Evolutionary conservation across 1,140 invertebrate species (phyloP), one percentile per base, ranked within the genome.

Genomic region (Aporrectodea caliginosa): DNA sequence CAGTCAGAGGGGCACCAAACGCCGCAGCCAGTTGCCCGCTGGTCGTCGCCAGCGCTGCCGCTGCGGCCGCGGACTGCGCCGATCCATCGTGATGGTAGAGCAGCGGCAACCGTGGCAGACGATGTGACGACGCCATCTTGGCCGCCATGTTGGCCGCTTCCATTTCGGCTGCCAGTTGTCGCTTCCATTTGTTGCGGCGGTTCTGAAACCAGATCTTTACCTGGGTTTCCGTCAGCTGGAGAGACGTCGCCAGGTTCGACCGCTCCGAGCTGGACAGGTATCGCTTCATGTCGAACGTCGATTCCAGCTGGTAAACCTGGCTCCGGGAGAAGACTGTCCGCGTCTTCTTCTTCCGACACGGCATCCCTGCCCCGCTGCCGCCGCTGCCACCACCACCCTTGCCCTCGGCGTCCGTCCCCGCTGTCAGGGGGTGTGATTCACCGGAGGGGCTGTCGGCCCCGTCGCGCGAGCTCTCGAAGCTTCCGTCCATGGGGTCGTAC

Each of bases 201-300:
- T 97, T 88, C 81, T 94, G 93, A 87, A 94, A 94, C 97, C 97
- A 99, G 79, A 99, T 99, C 89, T 90, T 90, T 1, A 89, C 88
- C 83, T 89, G 86, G 16, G 97, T 99, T 87, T 99, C 97, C 0
- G 97, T 98, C 0, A 99, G 87, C 81, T 97, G 94, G 1, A 99
- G 88, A 2, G 95, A 97, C 0, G 95, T 94, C 0, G 97, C 97
- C 1, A 99, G 89, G 0, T 94, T 95, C 0, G 97, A 95, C 16
- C 97, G 90, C 85, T 99, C 97, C 2, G 96, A 96, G 81, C 95
- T 97, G 79, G 96, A 98, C 30, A 99, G 90, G 86, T 99, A 99
- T 14, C 97, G 91, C 87, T 99, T 99, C 92, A 97, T 93, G 87
- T 99, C 97, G 88, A 99, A 99, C 0, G 96, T 99, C 1, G 95